These are phyloP conservation scores for Masnerella sp. DNA, from an alignment of 2,888 invertebrate species.

Conservation along the genomic window DNA sequence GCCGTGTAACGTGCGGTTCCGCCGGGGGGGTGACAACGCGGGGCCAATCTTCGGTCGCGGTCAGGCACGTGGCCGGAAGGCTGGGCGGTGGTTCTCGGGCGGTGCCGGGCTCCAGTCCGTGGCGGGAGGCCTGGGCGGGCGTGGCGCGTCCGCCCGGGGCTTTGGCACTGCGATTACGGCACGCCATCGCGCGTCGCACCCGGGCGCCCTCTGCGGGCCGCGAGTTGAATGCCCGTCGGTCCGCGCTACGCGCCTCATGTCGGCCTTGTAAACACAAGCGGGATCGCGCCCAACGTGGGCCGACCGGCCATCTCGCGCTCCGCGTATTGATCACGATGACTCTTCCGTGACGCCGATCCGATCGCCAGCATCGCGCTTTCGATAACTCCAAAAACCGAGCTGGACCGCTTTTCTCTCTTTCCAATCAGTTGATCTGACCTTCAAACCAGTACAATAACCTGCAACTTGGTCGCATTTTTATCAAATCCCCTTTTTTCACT, in stretches of 20 bases:
- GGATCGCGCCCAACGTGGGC: conserved; percentile 17
- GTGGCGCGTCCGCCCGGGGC: conserved; percentile 32
- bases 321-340: conserved; percentile 15
- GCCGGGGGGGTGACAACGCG: conserved; percentile 86
- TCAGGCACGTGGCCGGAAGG: too few species aligned
- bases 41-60: conserved; percentile 82
- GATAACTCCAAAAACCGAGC: neutral
- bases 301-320: neutral
- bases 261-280: conserved; percentile 31
- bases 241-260: conserved; percentile 31
- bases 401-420: conserved; percentile 6
- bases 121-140: neutral
- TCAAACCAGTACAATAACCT: too few species aligned
- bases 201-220: conserved; percentile 20
- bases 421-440: too few species aligned
- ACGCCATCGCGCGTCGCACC: conserved; percentile 35
- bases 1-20: conserved; percentile 82
- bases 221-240: conserved; percentile 44
- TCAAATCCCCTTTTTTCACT: too few species aligned
- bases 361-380: conserved; percentile 6
- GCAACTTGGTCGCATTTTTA: too few species aligned
- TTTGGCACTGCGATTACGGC: conserved; percentile 19
- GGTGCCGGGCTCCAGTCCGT: neutral
- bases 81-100: too few species aligned
- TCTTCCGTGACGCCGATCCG: neutral